A percentile compares a stretch with the other conserved stretches of the same genome.
phyloP scores from a whole-genome alignment of 2,113 vertebrate genomes.

The Vulpes lagopus region DNA sequence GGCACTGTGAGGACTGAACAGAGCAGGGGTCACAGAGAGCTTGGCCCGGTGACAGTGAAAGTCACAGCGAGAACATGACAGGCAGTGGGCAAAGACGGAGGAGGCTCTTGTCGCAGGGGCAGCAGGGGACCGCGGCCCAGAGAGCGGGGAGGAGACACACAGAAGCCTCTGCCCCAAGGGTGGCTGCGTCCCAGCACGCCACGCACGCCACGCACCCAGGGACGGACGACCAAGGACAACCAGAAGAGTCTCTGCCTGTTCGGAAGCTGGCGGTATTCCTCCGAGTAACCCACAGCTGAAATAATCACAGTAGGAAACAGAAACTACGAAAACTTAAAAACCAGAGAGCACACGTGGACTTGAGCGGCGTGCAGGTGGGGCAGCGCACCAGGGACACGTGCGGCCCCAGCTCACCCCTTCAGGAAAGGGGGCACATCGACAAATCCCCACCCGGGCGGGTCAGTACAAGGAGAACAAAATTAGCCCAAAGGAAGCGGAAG shows the following conservation, averaged over 20 bases:
- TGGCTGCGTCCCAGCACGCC: no score
- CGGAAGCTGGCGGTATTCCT: neutral
- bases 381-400: fast-evolving
- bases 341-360: neutral
- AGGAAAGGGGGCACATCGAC: neutral
- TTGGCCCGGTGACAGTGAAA: no score
- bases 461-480: neutral
- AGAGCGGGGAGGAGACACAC: neutral
- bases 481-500: neutral
- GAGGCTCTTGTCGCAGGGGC: neutral
- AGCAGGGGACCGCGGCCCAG: neutral
- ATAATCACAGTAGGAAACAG: neutral
- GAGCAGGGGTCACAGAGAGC: neutral
- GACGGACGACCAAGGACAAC: neutral
- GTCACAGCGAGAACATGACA: neutral
- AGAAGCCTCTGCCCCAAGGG: fast-evolving
- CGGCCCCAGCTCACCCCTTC: neutral
- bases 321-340: neutral
- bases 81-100: neutral
- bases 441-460: no score
- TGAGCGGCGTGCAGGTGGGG: neutral
- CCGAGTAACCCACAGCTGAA: no score
- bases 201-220: neutral
- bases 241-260: neutral
- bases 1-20: neutral